Percentiles rank a stretch among this genome's conserved stretches.
Evolutionary conservation across 1,140 invertebrate species (phyloP).

Genomic region (Phymastichus coffea): DNA sequence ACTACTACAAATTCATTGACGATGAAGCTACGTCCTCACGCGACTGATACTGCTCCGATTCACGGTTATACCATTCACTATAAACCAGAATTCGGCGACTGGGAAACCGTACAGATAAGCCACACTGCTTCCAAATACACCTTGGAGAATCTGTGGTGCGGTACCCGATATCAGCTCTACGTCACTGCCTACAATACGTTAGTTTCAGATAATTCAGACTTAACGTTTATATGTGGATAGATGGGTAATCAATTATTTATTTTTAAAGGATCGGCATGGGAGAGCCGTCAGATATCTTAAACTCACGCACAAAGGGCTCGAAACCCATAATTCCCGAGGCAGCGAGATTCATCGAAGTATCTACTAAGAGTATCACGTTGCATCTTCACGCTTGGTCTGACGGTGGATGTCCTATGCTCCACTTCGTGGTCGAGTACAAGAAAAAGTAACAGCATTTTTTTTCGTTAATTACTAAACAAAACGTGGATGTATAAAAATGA

Average conservation of each 20-base stretch:
- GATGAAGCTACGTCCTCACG: constrained; percentile 76
- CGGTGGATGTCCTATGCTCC: constrained; percentile 92
- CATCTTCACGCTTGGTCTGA: constrained; percentile 92
- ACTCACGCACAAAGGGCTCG: constrained; percentile 82
- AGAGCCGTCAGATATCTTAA: constrained; percentile 82
- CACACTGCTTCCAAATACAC: constrained; percentile 80
- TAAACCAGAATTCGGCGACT: constrained; percentile 90
- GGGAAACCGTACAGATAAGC: constrained; percentile 80
- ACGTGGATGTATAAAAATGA: too few species aligned
- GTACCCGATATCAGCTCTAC: constrained; percentile 88
- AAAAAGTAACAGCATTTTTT: constrained; percentile 67
- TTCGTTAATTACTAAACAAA: neutral
- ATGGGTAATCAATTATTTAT: neutral
- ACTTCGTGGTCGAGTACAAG: constrained; percentile 94
- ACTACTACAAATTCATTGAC: constrained; percentile 83
- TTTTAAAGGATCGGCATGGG: constrained; percentile 79
- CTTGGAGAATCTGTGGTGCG: constrained; percentile 84
- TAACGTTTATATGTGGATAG: too few species aligned
- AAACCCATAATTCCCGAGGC: constrained; percentile 89
- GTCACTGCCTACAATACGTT: constrained; percentile 88
- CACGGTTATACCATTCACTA: constrained; percentile 90
- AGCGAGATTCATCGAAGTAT: constrained; percentile 86
- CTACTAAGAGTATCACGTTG: constrained; percentile 86
- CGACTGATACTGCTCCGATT: constrained; percentile 72
- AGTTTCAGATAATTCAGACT: too few species aligned